These are phyloP conservation scores for Cecidostiba fungosa DNA, from an alignment of 2,888 invertebrate genomes.

Conservation along the genomic window DNA sequence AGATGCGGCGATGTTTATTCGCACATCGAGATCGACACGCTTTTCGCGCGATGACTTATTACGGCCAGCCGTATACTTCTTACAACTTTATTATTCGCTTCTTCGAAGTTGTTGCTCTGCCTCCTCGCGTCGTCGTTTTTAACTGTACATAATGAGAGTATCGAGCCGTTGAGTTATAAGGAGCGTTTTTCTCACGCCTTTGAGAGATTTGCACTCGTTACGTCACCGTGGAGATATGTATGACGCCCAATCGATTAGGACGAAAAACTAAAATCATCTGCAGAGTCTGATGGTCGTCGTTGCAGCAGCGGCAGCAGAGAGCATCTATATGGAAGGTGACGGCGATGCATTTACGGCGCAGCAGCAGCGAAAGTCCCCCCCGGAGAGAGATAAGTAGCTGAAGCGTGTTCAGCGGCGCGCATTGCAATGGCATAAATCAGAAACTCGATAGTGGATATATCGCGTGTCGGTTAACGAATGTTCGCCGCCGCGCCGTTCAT, in stretches of 20 bases:
- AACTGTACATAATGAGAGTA: constrained; percentile 44
- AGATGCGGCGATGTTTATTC: constrained; percentile 25
- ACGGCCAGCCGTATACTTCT: constrained; percentile 33
- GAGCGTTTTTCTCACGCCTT: constrained; percentile 15
- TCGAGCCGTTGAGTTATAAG: neutral
- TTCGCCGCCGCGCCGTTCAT: constrained; percentile 35
- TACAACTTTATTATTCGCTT: constrained; percentile 52
- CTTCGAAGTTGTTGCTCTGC: constrained; percentile 12
- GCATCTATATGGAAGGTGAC: constrained; percentile 16
- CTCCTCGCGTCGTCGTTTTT: constrained; percentile 34
- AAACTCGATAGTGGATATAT: constrained; percentile 64
- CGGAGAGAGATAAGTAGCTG: constrained; percentile 39
- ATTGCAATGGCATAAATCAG: constrained; percentile 62
- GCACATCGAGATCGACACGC: neutral
- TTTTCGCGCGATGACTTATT: constrained; percentile 12
- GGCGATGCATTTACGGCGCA: neutral
- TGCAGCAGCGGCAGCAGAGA: neutral
- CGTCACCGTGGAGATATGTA: neutral
- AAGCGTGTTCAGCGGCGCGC: constrained; percentile 27
- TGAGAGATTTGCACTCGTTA: neutral
- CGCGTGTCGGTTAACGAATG: constrained; percentile 61
- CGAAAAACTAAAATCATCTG: neutral
- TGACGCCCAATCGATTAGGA: neutral
- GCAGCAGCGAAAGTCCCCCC: neutral
- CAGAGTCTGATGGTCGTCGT: neutral